A percentile compares a stretch with the other conserved stretches of the same genome.
Evolutionary conservation across 1,140 invertebrate genomes (phyloP).

Genomic region (Aphidius ervi): DNA sequence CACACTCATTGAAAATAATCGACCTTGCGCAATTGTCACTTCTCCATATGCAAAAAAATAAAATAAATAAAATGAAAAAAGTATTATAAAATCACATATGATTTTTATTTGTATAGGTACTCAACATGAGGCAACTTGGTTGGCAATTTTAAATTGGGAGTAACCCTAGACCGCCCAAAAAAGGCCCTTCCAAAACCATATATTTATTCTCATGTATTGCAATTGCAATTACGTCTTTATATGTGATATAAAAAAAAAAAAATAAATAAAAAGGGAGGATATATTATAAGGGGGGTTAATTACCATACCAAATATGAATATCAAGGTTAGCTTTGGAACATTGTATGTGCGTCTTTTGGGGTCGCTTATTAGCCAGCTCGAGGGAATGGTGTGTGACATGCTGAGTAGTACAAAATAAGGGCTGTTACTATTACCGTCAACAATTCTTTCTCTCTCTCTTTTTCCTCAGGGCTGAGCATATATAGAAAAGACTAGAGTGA

Average conservation of each 20-base stretch:
- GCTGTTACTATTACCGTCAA: too few relatives aligned
- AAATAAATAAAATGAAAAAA: too few relatives aligned
- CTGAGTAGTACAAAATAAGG: too few relatives aligned
- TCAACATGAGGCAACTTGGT: slow-evolving; percentile 9
- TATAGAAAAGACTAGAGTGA: background rate
- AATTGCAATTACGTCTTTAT: slow-evolving; percentile 20
- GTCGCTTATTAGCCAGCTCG: slow-evolving; percentile 42
- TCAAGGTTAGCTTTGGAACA: slow-evolving; percentile 28
- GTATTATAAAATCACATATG: background rate
- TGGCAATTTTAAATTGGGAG: slow-evolving; percentile 3
- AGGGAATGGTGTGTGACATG: slow-evolving; percentile 21
- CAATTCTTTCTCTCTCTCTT: too few relatives aligned
- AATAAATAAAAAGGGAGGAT: too few relatives aligned
- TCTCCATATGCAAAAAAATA: too few relatives aligned
- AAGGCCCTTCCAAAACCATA: slow-evolving; percentile 2
- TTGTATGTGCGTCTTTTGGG: slow-evolving; percentile 33
- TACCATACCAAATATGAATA: slow-evolving; percentile 49
- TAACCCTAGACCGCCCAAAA: background rate
- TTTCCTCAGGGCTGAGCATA: background rate
- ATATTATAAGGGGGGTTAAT: slow-evolving; percentile 37
- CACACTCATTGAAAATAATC: too few relatives aligned
- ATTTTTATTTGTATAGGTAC: background rate
- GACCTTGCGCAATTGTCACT: too few relatives aligned
- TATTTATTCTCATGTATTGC: slow-evolving; percentile 27
- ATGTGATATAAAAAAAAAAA: too few relatives aligned